phyloP scores from a whole-genome alignment of 2,888 invertebrate species.

The Drosophila lacicola region DNA sequence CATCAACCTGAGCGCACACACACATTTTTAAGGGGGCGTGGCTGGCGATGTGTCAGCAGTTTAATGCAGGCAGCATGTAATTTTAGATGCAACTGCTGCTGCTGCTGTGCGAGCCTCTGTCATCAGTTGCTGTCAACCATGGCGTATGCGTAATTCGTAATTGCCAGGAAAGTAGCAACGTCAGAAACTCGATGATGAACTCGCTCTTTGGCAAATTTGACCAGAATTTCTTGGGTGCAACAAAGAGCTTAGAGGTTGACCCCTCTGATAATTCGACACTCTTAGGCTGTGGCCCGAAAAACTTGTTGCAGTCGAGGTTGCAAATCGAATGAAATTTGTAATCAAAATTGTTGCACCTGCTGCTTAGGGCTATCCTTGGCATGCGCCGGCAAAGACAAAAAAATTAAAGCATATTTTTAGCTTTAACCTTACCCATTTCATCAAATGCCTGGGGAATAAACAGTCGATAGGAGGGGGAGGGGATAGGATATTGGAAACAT shows the following conservation, averaged over 20 bases:
- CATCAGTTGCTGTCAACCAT: conserved; percentile 59
- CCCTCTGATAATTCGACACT: conserved; percentile 15
- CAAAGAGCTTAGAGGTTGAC: conserved; percentile 52
- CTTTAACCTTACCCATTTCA: conserved; percentile 62
- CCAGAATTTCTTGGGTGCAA: conserved; percentile 35
- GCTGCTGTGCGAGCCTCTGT: conserved; percentile 39
- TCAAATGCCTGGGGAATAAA: not conserved
- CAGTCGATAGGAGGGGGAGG: not conserved
- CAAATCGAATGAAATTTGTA: conserved; percentile 44
- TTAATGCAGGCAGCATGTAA: conserved; percentile 50
- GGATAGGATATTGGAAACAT: conserved; percentile 20
- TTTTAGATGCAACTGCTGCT: conserved; percentile 63
- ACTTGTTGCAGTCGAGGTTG: conserved; percentile 42
- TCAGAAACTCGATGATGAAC: conserved; percentile 17
- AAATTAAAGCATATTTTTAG: conserved; percentile 53
- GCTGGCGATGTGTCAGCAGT: conserved; percentile 49
- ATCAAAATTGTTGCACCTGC: conserved; percentile 26
- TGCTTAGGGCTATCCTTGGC: not conserved
- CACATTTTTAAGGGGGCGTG: conserved; percentile 15
- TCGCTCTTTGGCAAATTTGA: conserved; percentile 4
- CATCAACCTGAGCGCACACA: conserved; percentile 39
- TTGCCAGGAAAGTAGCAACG: conserved; percentile 22
- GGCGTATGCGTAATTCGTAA: conserved; percentile 62
- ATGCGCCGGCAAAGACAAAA: not conserved
- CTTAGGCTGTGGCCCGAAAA: conserved; percentile 2